phyloP scores from a whole-genome alignment of 2,888 invertebrate genomes.

The Chymomyza procnemis region DNA sequence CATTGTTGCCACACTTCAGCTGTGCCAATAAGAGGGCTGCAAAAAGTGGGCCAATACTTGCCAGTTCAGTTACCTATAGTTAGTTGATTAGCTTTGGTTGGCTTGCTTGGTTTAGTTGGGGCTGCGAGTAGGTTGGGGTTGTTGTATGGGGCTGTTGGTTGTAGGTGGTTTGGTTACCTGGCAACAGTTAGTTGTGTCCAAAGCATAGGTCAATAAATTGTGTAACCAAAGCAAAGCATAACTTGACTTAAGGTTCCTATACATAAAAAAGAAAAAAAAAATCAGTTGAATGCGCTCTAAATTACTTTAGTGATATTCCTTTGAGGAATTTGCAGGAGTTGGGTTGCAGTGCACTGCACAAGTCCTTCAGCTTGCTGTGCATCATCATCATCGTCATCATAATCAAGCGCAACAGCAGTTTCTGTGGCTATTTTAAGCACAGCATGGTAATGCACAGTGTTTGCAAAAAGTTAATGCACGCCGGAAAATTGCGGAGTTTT shows the following conservation, averaged over 20 bases:
- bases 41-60: background rate
- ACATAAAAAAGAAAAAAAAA: background rate
- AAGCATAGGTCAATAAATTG: background rate
- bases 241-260: background rate
- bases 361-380: background rate
- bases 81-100: no score
- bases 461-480: no score
- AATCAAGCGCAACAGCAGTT: background rate
- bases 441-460: no score
- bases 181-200: constrained; percentile 69
- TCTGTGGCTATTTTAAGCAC: background rate
- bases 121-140: no score
- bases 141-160: constrained; percentile 9
- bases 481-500: no score
- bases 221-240: background rate
- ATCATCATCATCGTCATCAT: background rate
- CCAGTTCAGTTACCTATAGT: background rate
- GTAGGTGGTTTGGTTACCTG: constrained; percentile 41
- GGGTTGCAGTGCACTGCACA: background rate
- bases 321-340: background rate
- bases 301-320: background rate
- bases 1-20: constrained; percentile 45
- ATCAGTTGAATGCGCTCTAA: background rate
- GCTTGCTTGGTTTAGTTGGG: no score
- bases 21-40: constrained; percentile 1